Base-by-base conservation (phyloP, 1,140 invertebrate genomes). In the Drosophila sulfurigaster region DNA sequence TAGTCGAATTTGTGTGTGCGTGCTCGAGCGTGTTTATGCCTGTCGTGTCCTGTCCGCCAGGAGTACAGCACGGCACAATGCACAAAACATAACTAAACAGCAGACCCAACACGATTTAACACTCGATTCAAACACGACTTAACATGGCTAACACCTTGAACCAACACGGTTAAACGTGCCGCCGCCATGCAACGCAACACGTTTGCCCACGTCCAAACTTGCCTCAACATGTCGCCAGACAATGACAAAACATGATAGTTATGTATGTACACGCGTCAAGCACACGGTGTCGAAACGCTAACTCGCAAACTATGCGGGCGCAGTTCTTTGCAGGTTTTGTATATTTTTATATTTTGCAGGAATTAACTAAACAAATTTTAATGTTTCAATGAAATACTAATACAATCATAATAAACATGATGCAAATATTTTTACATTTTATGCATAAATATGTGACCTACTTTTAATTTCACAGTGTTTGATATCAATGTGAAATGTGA, bases 61-160 rank as follows among this genome's bases (percentile, higher is more conserved):
- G 51, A 35, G 28, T 52, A 52, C 20, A 38, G 35, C 49, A 51
- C 6, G 10, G 35, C 35, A 28, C 28, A 54, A 54, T 30, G 32
- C 30, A 32, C 51, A 54, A 15, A 54, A 30, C 30, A 30, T 54
- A 54, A 54, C 28, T 32, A 54, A 54, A 32, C 28, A 54, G 28
- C n/a, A n/a, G 51, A 11, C 51, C 30, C 51, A 32, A 54, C 51
- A 54, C 51, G 51, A 54, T 35, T 54, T 54, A 54, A 54, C 51
- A 54, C 51, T 54, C 30, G 51, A 54, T 54, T 54, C 51, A 35
- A 54, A 54, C 28, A 35, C 51, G 51, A 35, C 30, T 54, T 13
- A 54, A 54, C 51, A 54, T 30, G 51, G 30, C n/a, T 35, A 54
- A 54, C 51, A 43, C 51, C 30, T 15, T 54, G 28, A 28, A 35